A percentile compares a stretch with the other conserved stretches of the same genome.
Conservation (phyloP, 2,113 vertebrate genomes). For the Cercopithecus mona region DNA sequence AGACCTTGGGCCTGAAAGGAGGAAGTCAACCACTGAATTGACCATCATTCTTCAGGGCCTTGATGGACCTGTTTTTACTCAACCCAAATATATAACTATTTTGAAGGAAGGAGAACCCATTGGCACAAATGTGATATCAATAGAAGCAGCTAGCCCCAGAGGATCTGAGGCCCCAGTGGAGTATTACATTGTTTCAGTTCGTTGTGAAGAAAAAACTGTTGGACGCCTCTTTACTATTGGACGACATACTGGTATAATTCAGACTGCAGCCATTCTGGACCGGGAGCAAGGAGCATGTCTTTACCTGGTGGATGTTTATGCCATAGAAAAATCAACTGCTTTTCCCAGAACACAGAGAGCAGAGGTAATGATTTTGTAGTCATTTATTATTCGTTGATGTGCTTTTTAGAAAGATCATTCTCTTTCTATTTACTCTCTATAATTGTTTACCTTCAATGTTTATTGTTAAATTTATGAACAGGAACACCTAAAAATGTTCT, state of each 20-base stretch:
- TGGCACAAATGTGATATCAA: conserved; percentile 94
- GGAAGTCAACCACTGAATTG: conserved; percentile 92
- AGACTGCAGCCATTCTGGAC: conserved; percentile 96
- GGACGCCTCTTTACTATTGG: conserved; percentile 97
- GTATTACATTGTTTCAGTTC: conserved; percentile 95
- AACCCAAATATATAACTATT: conserved; percentile 96
- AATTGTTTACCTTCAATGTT: not conserved
- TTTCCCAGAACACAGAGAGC: conserved; percentile 94
- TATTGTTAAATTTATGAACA: not conserved
- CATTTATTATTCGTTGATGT: conserved; percentile 61
- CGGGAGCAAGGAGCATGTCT: conserved; percentile 94
- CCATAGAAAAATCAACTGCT: conserved; percentile 92
- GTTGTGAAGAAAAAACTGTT: conserved; percentile 89
- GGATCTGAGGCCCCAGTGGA: conserved; percentile 91
- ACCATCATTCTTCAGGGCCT: conserved; percentile 93
- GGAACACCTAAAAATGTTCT: not conserved
- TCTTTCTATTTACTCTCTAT: not conserved
- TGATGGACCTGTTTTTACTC: conserved; percentile 96
- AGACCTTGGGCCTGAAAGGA: conserved; percentile 92
- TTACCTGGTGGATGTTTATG: conserved; percentile 97
- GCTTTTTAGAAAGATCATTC: conserved; percentile 59
- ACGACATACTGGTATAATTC: conserved; percentile 91
- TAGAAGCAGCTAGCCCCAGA: conserved; percentile 92
- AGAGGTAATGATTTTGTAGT: conserved; percentile 89
- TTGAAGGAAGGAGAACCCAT: conserved; percentile 96